Conservation (phyloP, 2,797 vertebrate genomes). For the Acipenser transmontanus region DNA sequence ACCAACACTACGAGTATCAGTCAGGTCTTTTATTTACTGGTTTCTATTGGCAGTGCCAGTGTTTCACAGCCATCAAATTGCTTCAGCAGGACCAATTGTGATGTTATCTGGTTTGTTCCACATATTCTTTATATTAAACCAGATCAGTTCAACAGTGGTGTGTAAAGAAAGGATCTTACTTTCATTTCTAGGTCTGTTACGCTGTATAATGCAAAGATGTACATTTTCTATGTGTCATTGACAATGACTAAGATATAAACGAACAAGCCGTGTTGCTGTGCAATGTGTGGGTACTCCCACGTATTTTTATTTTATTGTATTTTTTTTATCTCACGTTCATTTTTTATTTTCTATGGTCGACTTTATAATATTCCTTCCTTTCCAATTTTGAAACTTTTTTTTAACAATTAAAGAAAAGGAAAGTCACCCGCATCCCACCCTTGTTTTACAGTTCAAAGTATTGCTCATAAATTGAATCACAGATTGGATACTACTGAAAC, state of each 20-base stretch:
- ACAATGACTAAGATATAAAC: too few relatives aligned
- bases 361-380: too few relatives aligned
- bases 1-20: background rate
- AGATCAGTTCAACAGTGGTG: too few relatives aligned
- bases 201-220: too few relatives aligned
- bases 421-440: conserved; percentile 46
- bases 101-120: background rate
- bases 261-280: too few relatives aligned
- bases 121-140: background rate
- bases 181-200: too few relatives aligned
- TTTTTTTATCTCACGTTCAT: too few relatives aligned
- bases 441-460: conserved; percentile 43
- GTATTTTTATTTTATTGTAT: too few relatives aligned
- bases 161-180: too few relatives aligned
- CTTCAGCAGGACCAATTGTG: background rate
- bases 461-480: conserved; percentile 41
- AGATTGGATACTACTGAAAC: conserved; percentile 43
- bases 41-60: background rate
- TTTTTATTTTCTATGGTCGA: too few relatives aligned
- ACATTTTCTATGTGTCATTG: too few relatives aligned
- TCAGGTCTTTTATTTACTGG: background rate
- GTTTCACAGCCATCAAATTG: background rate
- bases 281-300: too few relatives aligned
- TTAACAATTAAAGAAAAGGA: conserved; percentile 50
- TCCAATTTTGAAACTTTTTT: conserved; percentile 37